Evolutionary conservation across 2,113 vertebrate genomes (phyloP).

Genomic region (Ctenodactylus gundi): DNA sequence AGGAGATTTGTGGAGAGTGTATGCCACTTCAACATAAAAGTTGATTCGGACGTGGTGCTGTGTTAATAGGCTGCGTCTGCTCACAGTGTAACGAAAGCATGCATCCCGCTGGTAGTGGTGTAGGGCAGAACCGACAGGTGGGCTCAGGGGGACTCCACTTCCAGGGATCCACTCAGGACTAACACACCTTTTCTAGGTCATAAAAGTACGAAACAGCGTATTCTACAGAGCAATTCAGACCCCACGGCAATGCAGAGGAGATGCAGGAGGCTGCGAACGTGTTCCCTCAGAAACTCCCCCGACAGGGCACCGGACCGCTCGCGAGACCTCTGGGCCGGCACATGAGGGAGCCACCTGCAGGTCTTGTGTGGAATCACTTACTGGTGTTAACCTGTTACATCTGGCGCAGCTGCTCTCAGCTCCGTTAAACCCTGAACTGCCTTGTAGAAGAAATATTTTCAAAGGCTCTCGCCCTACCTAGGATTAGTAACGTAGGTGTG

Average conservation of each 20-base stretch:
- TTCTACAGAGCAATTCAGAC: slow-evolving; percentile 3
- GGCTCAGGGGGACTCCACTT: background rate
- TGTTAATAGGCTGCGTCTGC: too few relatives aligned
- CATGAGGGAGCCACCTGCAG: background rate
- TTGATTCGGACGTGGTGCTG: too few relatives aligned
- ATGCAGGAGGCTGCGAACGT: too few relatives aligned
- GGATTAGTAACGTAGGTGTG: background rate
- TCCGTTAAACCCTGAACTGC: background rate
- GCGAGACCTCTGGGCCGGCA: too few relatives aligned
- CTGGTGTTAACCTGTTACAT: background rate
- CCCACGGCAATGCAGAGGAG: background rate
- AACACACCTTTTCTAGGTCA: background rate
- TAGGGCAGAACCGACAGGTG: too few relatives aligned
- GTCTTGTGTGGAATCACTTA: background rate
- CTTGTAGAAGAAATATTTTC: background rate
- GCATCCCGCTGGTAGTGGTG: too few relatives aligned
- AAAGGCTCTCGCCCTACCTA: background rate
- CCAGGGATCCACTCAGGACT: background rate
- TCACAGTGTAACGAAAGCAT: too few relatives aligned
- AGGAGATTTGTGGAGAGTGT: too few relatives aligned
- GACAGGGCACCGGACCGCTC: too few relatives aligned
- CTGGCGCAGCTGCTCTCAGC: background rate
- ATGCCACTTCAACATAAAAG: too few relatives aligned
- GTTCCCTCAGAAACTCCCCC: too few relatives aligned
- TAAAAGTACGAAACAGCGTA: background rate